Percentiles rank a stretch among this genome's conserved stretches.
Conservation (phyloP, 2,888 invertebrate genomes). For the Drosophila paramelanica region DNA sequence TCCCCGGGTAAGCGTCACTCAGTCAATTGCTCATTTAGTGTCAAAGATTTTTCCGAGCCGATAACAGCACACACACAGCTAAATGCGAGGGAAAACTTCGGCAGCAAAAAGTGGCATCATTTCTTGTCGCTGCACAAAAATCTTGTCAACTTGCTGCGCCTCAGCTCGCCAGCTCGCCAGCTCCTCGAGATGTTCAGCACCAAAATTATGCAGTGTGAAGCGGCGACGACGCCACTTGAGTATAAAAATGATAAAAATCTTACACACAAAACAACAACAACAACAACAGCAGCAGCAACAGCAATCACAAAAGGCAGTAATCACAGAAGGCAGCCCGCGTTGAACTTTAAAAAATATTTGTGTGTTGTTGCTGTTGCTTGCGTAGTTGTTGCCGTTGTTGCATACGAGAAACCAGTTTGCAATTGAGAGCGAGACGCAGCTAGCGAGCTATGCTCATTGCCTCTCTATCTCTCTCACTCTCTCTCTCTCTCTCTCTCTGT, state of each 20-base stretch:
- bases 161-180: slow-evolving; percentile 27
- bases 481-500: slow-evolving; percentile 13
- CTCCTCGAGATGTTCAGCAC: slow-evolving; percentile 30
- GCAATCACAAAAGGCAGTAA: slow-evolving; percentile 56
- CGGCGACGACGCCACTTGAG: slow-evolving; percentile 76
- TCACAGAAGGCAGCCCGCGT: slow-evolving; percentile 52
- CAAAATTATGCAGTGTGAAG: slow-evolving; percentile 82
- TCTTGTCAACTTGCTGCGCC: slow-evolving; percentile 72
- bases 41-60: slow-evolving; percentile 76
- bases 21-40: slow-evolving; percentile 82
- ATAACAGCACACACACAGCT: slow-evolving; percentile 40
- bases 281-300: slow-evolving; percentile 37
- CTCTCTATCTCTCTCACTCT: slow-evolving; percentile 5
- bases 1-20: slow-evolving; percentile 59
- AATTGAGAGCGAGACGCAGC: slow-evolving; percentile 58
- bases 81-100: slow-evolving; percentile 43
- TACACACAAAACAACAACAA: slow-evolving; percentile 48
- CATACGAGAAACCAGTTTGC: slow-evolving; percentile 70
- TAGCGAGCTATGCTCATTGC: not conserved
- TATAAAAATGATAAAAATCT: slow-evolving; percentile 73
- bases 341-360: slow-evolving; percentile 66
- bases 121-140: slow-evolving; percentile 80
- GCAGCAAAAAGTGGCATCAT: slow-evolving; percentile 66
- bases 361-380: slow-evolving; percentile 28
- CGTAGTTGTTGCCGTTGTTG: slow-evolving; percentile 49